phyloP scores from a whole-genome alignment of 2,113 vertebrate genomes.

The Python bivittatus region DNA sequence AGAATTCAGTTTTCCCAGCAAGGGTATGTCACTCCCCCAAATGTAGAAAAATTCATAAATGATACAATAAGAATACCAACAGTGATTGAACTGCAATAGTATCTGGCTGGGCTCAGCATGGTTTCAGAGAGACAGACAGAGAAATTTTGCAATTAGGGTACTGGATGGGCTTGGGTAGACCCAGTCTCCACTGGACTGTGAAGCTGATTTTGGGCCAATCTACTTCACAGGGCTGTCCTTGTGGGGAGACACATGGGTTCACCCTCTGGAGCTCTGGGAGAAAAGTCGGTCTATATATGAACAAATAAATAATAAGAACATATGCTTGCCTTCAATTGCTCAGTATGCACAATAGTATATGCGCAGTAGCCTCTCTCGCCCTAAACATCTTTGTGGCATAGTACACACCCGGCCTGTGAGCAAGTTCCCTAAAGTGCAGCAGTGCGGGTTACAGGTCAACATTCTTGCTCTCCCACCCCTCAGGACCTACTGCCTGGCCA shows the following conservation, averaged over 20 bases:
- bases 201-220: background rate
- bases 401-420: background rate
- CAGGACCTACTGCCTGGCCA: background rate
- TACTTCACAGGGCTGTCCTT: background rate
- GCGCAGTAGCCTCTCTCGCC: background rate
- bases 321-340: background rate
- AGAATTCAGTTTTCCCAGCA: background rate
- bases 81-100: background rate
- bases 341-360: background rate
- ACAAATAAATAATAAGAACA: background rate
- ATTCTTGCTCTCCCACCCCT: background rate
- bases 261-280: background rate
- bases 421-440: background rate
- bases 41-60: background rate
- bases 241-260: background rate
- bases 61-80: constrained; percentile 4
- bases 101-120: background rate
- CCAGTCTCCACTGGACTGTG: background rate
- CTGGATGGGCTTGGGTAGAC: background rate
- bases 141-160: background rate
- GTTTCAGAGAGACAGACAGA: background rate
- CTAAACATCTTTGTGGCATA: background rate
- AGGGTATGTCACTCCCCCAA: background rate
- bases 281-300: background rate
- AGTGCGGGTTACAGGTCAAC: background rate